Conservation (phyloP, 1,140 invertebrate genomes). For the Trigoniulus corallinus region DNA sequence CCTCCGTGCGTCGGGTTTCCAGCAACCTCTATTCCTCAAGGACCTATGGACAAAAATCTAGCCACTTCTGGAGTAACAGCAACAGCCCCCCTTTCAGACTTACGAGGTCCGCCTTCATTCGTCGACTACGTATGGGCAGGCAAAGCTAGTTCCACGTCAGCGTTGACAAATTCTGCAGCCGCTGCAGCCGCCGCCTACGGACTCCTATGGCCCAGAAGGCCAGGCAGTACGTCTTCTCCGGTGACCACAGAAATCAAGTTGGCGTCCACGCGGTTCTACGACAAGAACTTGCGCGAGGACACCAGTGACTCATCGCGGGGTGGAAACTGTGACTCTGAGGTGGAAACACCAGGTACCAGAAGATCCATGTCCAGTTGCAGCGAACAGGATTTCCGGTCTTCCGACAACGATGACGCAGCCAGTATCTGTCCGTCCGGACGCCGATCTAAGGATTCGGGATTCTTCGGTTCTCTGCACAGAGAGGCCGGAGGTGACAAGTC, state of each 20-base stretch:
- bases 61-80: not conserved
- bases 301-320: constrained; percentile 1
- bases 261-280: constrained; percentile 36
- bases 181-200: constrained; percentile 1
- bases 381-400: constrained; percentile 24
- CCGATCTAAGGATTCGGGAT: no score
- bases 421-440: constrained; percentile 26
- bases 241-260: constrained; percentile 11
- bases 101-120: constrained; percentile 15
- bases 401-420: constrained; percentile 37
- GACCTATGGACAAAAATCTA: not conserved
- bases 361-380: constrained; percentile 28
- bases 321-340: not conserved
- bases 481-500: no score
- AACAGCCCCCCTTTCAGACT: not conserved
- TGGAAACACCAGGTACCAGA: constrained; percentile 21
- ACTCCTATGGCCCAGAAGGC: not conserved
- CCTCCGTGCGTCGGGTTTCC: no score
- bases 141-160: constrained; percentile 12
- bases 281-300: constrained; percentile 22
- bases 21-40: no score
- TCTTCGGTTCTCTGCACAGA: no score
- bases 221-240: constrained; percentile 9
- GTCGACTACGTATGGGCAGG: constrained; percentile 19
- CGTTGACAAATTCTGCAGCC: no score